Evolutionary conservation across 2,113 vertebrate species (phyloP).

Genomic region (Pongo abelii): DNA sequence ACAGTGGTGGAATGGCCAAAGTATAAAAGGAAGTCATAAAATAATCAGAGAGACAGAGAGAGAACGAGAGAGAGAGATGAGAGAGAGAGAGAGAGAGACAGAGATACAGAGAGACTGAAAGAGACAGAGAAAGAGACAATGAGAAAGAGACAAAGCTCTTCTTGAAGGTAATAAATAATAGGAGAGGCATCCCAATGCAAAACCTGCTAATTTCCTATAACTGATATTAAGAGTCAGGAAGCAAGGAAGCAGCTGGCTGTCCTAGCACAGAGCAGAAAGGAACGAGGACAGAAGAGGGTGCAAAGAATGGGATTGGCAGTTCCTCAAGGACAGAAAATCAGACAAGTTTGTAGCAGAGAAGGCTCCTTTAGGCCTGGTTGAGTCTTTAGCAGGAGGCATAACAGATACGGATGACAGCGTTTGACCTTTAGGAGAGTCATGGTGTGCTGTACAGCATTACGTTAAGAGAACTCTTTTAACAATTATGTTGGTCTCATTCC

Average conservation of each 20-base stretch:
- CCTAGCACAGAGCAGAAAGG: neutral
- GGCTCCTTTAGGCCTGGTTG: too few relatives aligned
- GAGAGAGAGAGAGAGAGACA: neutral
- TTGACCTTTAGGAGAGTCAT: too few relatives aligned
- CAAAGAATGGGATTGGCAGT: neutral
- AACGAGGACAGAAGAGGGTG: neutral
- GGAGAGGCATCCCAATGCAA: neutral
- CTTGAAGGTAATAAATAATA: neutral
- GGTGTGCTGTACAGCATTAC: rapidly evolving
- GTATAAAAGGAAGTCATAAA: constrained; percentile 38
- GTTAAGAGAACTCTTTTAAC: neutral
- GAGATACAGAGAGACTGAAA: too few relatives aligned
- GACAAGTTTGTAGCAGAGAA: neutral
- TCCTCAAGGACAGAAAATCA: neutral
- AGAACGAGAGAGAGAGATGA: neutral
- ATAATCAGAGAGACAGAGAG: neutral
- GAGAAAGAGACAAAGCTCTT: neutral
- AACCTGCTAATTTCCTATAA: neutral
- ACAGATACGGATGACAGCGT: too few relatives aligned
- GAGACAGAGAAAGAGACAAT: neutral
- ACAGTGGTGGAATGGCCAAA: neutral
- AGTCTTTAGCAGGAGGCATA: neutral
- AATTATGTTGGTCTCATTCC: neutral
- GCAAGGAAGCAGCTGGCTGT: neutral
- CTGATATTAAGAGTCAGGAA: neutral